Evolutionary conservation across 2,888 invertebrate species (phyloP).

Genomic region (Aphidoletes aphidimyza): DNA sequence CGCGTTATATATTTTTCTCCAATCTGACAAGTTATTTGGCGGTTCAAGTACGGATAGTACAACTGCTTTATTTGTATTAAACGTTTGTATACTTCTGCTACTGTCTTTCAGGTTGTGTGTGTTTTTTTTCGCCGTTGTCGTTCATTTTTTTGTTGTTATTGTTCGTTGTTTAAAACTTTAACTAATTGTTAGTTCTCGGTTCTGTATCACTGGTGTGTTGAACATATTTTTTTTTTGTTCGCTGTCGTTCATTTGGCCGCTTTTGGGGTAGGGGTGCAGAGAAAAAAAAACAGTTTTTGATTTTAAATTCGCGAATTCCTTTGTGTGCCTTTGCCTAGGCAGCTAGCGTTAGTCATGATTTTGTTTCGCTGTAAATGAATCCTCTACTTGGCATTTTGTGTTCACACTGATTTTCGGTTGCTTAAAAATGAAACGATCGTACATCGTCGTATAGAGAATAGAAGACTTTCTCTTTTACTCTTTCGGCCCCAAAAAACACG

Average conservation of each 20-base stretch:
- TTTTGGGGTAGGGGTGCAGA: too few relatives aligned
- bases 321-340: background rate
- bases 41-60: conserved; percentile 28
- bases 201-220: background rate
- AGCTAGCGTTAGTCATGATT: background rate
- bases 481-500: too few relatives aligned
- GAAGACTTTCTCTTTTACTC: background rate
- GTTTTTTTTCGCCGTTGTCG: background rate
- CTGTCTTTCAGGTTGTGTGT: background rate
- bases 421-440: too few relatives aligned
- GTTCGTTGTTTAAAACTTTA: conserved; percentile 32
- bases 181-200: conserved; percentile 39
- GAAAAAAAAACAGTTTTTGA: background rate
- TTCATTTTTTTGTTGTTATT: background rate
- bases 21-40: conserved; percentile 5
- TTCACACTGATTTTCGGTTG: too few relatives aligned
- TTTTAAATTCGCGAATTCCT: conserved; percentile 35
- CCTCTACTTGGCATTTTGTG: too few relatives aligned
- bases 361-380: too few relatives aligned
- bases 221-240: background rate
- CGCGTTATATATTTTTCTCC: conserved; percentile 8
- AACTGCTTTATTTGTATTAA: background rate
- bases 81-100: background rate
- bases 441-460: background rate
- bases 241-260: background rate